phyloP scores from a whole-genome alignment of 2,797 vertebrate species.

The Hypotaenidia okinawae region DNA sequence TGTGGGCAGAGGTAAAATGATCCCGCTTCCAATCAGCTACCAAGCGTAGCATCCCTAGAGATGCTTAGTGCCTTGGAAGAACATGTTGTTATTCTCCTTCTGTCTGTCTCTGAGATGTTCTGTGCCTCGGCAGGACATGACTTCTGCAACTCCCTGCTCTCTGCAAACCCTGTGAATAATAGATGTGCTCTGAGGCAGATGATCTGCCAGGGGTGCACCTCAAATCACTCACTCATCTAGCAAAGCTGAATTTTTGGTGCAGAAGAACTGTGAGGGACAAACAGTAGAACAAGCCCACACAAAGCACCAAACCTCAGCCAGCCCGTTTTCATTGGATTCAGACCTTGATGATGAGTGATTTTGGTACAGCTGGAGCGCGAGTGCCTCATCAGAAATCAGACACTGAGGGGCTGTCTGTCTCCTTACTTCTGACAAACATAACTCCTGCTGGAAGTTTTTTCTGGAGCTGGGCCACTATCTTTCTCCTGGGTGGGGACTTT shows the following conservation, averaged over 20 bases:
- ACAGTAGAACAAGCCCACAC: not conserved
- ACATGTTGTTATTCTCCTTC: not conserved
- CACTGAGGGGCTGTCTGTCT: not conserved
- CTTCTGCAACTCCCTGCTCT: not conserved
- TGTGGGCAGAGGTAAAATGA: not conserved
- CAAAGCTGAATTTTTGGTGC: not conserved
- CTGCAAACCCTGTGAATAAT: not conserved
- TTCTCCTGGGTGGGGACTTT: not conserved
- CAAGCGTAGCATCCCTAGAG: not conserved
- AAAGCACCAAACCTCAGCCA: not conserved
- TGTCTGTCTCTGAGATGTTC: not conserved
- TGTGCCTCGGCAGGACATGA: not conserved
- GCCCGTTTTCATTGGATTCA: not conserved
- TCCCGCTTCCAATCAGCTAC: not conserved
- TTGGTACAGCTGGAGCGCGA: not conserved
- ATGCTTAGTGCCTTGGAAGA: not conserved
- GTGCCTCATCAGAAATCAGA: not conserved
- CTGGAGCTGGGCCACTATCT: not conserved
- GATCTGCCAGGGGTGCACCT: not conserved
- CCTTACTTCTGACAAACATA: not conserved
- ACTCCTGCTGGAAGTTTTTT: not conserved
- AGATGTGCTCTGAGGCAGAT: constrained; percentile 8
- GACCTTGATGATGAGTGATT: not conserved
- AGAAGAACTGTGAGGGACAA: not conserved
- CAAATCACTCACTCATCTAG: not conserved